Percentiles rank a stretch among this genome's conserved stretches.
phyloP scores from a whole-genome alignment of 2,888 invertebrate species.

The Tinea pellionella region DNA sequence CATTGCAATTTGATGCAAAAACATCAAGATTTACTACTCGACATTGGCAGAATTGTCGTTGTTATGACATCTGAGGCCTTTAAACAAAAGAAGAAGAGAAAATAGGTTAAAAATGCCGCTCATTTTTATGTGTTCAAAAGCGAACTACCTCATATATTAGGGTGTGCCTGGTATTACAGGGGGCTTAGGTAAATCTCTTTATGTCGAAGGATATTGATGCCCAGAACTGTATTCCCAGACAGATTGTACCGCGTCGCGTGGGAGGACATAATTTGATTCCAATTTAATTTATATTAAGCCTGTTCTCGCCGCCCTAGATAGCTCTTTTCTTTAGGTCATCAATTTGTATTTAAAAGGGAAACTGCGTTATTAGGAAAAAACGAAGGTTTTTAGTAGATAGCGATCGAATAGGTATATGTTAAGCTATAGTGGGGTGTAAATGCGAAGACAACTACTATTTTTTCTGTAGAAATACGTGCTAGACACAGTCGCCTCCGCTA shows the following conservation, averaged over 20 bases:
- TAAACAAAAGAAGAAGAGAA: too few species aligned
- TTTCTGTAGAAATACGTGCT: too few species aligned
- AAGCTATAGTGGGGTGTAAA: too few species aligned
- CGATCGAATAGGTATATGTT: too few species aligned
- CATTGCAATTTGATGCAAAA: too few species aligned
- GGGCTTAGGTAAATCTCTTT: constrained; percentile 20
- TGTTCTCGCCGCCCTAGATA: background rate
- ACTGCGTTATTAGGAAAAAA: background rate
- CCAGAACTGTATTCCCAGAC: constrained; percentile 22
- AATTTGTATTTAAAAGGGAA: background rate
- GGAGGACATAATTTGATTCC: constrained; percentile 25
- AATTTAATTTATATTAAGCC: constrained; percentile 22
- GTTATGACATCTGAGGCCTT: too few species aligned
- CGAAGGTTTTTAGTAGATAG: too few species aligned
- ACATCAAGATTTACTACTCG: too few species aligned
- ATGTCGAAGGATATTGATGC: constrained; percentile 28
- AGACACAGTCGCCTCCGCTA: too few species aligned
- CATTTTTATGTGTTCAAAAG: background rate
- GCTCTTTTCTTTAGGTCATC: background rate
- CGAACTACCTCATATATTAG: constrained; percentile 4
- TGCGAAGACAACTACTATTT: too few species aligned
- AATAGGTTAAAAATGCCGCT: too few species aligned
- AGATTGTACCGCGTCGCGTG: constrained; percentile 20
- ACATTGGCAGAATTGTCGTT: too few species aligned
- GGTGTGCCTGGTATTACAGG: background rate